A percentile compares a stretch with the other conserved stretches of the same genome.
Conservation (phyloP, 2,113 vertebrate species). For the Galemys pyrenaicus region DNA sequence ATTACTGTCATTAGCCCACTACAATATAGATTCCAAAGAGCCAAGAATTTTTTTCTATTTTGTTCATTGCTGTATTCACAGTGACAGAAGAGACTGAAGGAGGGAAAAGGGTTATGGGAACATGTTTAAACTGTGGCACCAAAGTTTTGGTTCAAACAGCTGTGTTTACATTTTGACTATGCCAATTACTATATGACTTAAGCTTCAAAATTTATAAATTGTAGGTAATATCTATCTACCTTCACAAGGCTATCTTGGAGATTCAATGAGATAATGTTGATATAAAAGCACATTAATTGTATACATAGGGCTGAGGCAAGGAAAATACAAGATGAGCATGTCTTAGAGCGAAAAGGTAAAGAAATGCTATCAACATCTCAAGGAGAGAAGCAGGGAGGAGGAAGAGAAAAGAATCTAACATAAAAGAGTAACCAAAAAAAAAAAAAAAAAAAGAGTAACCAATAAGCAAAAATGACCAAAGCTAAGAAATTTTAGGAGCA, state of each 20-base stretch:
- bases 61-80: not conserved
- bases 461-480: not conserved
- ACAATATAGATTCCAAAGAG: not conserved
- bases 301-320: not conserved
- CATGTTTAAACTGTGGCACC: not conserved
- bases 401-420: not conserved
- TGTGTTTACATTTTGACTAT: not conserved
- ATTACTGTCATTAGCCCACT: not conserved
- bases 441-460: not conserved
- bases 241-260: not conserved
- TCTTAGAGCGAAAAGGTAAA: not conserved
- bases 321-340: not conserved
- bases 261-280: not conserved
- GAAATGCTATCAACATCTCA: too few species aligned
- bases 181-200: not conserved
- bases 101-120: not conserved
- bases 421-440: not conserved
- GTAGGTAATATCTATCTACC: not conserved
- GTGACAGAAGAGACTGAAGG: not conserved
- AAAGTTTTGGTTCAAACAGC: not conserved
- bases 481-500: not conserved
- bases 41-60: not conserved
- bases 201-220: not conserved
- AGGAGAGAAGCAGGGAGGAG: not conserved
- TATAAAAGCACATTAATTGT: not conserved